Evolutionary conservation across 2,888 invertebrate species (phyloP), one percentile per base, ranked within the genome.

Genomic region (Agonopterix alstromeriana): DNA sequence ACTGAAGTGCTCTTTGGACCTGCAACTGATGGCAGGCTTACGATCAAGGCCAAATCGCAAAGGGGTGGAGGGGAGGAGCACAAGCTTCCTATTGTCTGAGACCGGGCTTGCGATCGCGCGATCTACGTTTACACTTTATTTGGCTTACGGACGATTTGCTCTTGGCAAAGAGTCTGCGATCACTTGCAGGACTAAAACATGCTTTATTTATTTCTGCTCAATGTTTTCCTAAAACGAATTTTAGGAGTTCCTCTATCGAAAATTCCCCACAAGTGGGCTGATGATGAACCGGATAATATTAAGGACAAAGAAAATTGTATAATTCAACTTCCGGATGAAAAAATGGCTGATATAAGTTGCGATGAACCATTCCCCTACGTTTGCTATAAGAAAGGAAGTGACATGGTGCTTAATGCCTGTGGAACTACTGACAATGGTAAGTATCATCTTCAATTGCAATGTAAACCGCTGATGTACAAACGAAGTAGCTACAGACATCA

Each of bases 271-370:
- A 48, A 10, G 0, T 72, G 69, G 71, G 58, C 58, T 0, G 38
- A 46, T 5, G 58, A 55, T 7, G 68, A 72, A 40, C 71, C 70
- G 0, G 60, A 66, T 44, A 67, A 70, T 45, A 56, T 52, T 36
- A 50, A 62, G 0, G 56, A 65, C 38, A 41, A 50, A 9, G 68
- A 68, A 42, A 53, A 49, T 14, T 68, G 66, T 35, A 47, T 68
- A 5, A 47, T 57, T 1, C 46, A 63, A 44, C 48, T 57, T 0
- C 53, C 49, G 0, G 50, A 55, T 10, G 64, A 63, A 1, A 41
- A 2, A 10, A 11, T 41, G 41, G n/a, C 41, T 7, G 41, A 41
- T 11, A 10, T 8, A n/a, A 9, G n/a, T 8, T 41, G 41, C 3
- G n/a, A 9, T 10, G 41, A 41, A 11, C 10, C 41, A 7, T 11